Base-by-base conservation (phyloP, 1,140 invertebrate species). In the Whitmania pigra region DNA sequence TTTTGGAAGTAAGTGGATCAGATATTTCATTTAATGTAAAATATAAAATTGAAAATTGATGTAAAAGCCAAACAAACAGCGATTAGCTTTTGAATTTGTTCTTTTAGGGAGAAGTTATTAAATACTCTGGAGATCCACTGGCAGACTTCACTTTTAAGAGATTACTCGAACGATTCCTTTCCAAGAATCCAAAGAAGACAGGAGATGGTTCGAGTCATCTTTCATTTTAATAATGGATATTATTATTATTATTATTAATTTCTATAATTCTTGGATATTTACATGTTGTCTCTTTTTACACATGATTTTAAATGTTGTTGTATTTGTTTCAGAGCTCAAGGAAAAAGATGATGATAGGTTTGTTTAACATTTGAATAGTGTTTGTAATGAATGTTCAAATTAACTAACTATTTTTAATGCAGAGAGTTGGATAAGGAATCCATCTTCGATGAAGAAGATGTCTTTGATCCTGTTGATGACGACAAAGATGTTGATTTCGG, bases 141-240 rank as follows among this genome's bases (percentile, higher is more conserved):
- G 86, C 90, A 78, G 94, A 98, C 83, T 93, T 97, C 78, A 90
- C 89, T 0, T 80, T 92, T 0, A 89, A 92, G 31, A 84, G 91
- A 73, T 98, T 97, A 79, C 82, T 97, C 17, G 94, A 98, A 79
- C 85, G 93, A 72, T 97, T 96, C 81, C 91, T 93, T 2, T 97
- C 93, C 78, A 92, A 94, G 80, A 98, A 98, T 85, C 93, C 94
- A 73, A 79, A 81, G 80, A 88, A 77, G 78, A 25, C 88, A 87
- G 80, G 79, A 78, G 75, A 80, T 77, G 75, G 75, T 69, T 67
- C 57, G 67, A 22, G 27, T 69, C 11, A 17, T n/a, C 7, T 15
- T 29, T 31, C 13, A 69, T 40, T 22, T 29, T 13, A 69, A 15
- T 55, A 67, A 29, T 76, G 73, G 69, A 20, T 53, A n/a, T n/a